Percentiles rank a stretch among this genome's conserved stretches.
phyloP scores from a whole-genome alignment of 92 coral and sea anemone genomes.

The Meandrina meandrites region DNA sequence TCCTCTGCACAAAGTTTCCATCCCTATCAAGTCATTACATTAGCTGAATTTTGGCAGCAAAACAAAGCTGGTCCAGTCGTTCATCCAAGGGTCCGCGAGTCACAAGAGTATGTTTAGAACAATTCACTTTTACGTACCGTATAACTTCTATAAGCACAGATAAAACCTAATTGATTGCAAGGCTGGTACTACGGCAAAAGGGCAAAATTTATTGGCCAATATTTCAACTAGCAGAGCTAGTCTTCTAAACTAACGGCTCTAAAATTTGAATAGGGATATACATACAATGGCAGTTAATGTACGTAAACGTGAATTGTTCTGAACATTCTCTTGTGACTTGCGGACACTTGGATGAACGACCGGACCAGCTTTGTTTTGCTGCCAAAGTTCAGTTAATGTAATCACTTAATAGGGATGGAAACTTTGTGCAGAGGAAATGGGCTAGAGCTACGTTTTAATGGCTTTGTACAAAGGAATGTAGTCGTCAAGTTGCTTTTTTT shows the following conservation, averaged over 20 bases:
- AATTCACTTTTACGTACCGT: neutral
- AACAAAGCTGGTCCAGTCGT: neutral
- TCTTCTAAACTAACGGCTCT: no score
- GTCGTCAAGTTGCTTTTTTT: no score
- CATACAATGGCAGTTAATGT: no score
- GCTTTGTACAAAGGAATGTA: no score
- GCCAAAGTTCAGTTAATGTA: neutral
- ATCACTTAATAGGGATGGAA: neutral
- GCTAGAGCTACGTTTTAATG: no score
- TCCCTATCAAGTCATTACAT: neutral
- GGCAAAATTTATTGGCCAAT: no score
- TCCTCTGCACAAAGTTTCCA: neutral
- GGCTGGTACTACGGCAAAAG: no score
- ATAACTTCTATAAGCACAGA: no score
- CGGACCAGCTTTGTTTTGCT: neutral
- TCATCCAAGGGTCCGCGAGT: neutral
- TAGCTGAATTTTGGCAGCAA: neutral
- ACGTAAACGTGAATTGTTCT: neutral
- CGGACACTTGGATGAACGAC: neutral
- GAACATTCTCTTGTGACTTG: neutral
- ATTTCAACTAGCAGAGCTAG: no score
- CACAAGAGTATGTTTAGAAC: neutral
- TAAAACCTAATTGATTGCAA: no score
- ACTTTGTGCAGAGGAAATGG: neutral
- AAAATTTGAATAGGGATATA: no score